These are phyloP conservation scores for Eumeta japonica DNA, from an alignment of 1,140 invertebrate species.

Conservation along the genomic window DNA sequence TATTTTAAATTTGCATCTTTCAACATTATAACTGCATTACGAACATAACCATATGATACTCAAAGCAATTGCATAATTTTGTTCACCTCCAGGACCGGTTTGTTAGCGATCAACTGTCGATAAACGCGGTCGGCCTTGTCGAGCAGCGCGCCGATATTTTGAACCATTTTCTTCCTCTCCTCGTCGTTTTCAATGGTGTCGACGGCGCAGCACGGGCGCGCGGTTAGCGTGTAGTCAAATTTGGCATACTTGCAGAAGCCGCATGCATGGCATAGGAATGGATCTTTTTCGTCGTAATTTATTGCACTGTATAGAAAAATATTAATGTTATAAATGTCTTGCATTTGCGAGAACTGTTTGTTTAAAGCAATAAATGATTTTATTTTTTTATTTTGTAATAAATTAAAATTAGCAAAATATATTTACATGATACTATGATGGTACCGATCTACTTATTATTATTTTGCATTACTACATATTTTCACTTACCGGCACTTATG, in stretches of 20 bases:
- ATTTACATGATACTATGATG: too few relatives aligned
- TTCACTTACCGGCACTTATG: constrained; percentile 86
- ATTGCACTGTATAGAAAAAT: constrained; percentile 70
- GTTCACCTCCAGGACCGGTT: constrained; percentile 79
- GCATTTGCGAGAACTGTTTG: too few relatives aligned
- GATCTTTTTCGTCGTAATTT: constrained; percentile 99
- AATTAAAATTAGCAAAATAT: too few relatives aligned
- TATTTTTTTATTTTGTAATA: too few relatives aligned
- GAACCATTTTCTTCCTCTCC: constrained; percentile 92
- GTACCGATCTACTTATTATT: too few relatives aligned
- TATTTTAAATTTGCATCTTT: too few relatives aligned
- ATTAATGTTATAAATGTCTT: too few relatives aligned
- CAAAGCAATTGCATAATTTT: constrained; percentile 5
- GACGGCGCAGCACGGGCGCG: constrained; percentile 89
- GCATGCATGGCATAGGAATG: constrained; percentile 96
- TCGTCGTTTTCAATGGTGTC: constrained; percentile 97
- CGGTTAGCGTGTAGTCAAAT: constrained; percentile 92
- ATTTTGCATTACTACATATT: too few relatives aligned
- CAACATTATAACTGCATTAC: too few relatives aligned
- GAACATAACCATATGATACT: too few relatives aligned
- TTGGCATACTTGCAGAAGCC: constrained; percentile 99
- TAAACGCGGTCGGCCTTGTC: constrained; percentile 95
- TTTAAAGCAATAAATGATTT: too few relatives aligned
- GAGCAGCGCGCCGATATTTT: constrained; percentile 83
- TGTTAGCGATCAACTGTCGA: constrained; percentile 83